Conservation (phyloP, 2,113 vertebrate genomes). For the Vimba vimba region DNA sequence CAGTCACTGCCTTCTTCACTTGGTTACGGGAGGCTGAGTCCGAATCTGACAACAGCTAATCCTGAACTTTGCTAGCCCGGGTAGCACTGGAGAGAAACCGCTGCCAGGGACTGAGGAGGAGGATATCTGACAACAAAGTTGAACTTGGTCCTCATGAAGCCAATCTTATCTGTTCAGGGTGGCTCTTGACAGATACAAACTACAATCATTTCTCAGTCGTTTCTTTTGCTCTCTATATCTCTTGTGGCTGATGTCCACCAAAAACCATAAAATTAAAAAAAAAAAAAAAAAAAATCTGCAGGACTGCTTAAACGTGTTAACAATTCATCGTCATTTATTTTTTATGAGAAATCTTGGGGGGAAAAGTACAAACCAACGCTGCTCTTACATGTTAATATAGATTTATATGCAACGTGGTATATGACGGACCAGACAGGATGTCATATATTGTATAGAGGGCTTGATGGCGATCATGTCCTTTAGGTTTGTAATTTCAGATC, state of each 20-base stretch:
- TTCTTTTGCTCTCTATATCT: constrained; percentile 53
- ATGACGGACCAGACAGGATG: constrained; percentile 47
- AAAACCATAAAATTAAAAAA: constrained; percentile 70
- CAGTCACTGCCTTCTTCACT: constrained; percentile 94
- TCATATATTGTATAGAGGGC: constrained; percentile 56
- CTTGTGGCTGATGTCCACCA: constrained; percentile 70
- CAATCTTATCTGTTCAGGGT: constrained; percentile 64
- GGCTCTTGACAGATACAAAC: constrained; percentile 62
- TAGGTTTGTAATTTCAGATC: constrained; percentile 61
- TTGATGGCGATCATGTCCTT: constrained; percentile 59
- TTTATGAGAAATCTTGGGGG: constrained; percentile 47
- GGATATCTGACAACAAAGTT: constrained; percentile 53
- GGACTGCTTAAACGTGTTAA: constrained; percentile 71
- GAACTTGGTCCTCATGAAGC: constrained; percentile 73
- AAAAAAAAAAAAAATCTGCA: constrained; percentile 69
- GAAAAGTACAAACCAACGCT: constrained; percentile 70
- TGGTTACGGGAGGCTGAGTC: constrained; percentile 95
- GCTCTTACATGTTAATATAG: constrained; percentile 70
- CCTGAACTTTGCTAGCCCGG: constrained; percentile 46
- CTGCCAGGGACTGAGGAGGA: constrained; percentile 47
- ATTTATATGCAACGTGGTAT: constrained; percentile 62
- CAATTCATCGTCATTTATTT: constrained; percentile 65
- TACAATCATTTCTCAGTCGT: constrained; percentile 69
- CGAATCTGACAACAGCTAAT: constrained; percentile 93
- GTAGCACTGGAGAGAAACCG: constrained; percentile 50